Evolutionary conservation across 2,113 vertebrate genomes (phyloP).

Genomic region (Bufo bufo): DNA sequence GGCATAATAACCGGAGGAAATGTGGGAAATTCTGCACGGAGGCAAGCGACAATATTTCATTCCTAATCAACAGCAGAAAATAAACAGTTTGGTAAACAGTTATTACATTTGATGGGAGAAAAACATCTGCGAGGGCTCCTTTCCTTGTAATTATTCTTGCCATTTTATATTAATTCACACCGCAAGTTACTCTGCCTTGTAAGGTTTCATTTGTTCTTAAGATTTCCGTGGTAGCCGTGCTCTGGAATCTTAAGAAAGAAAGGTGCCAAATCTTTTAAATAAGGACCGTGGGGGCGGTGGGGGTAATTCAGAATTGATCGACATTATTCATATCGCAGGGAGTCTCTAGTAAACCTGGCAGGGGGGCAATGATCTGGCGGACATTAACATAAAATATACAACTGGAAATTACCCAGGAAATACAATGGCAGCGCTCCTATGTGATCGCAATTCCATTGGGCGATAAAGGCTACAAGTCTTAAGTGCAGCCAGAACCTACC

Average conservation of each 20-base stretch:
- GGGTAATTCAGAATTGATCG: conserved; percentile 68
- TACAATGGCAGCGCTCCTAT: conserved; percentile 77
- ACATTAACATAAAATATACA: conserved; percentile 89
- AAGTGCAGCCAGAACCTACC: neutral
- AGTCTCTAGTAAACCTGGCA: conserved; percentile 82
- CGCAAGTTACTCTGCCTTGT: conserved; percentile 74
- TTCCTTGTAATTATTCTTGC: conserved; percentile 82
- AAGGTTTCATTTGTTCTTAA: conserved; percentile 80
- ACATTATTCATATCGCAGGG: conserved; percentile 85
- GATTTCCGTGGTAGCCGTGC: conserved; percentile 77
- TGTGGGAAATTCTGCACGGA: conserved; percentile 52
- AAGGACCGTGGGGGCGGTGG: neutral
- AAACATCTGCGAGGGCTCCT: conserved; percentile 80
- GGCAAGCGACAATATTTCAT: conserved; percentile 83
- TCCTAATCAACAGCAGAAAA: conserved; percentile 81
- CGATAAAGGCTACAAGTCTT: conserved; percentile 65
- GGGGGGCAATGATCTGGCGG: conserved; percentile 83
- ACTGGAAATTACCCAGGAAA: conserved; percentile 85
- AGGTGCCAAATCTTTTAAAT: conserved; percentile 83
- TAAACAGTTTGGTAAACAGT: conserved; percentile 87
- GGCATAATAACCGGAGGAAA: conserved; percentile 1
- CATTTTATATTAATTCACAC: conserved; percentile 78
- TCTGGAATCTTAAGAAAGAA: conserved; percentile 83
- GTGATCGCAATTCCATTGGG: conserved; percentile 74
- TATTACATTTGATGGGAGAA: conserved; percentile 82